Evolutionary conservation across 2,113 vertebrate species (phyloP).

Genomic region (western clawed frog (Xenopus tropicalis)): UCB_Xtro_10.0 CM004444.2:149709501-149710000

Average conservation of each 20-base stretch:
- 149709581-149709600: too few species aligned
- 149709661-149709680: too few species aligned
- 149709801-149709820: conserved; percentile 43
- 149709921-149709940: conserved; percentile 40
- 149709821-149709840: conserved; percentile 31
- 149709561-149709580: too few species aligned
- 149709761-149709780: not conserved
- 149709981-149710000: conserved; percentile 12
- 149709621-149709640: not conserved
- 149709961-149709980: conserved; percentile 48
- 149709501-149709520: too few species aligned
- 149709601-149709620: too few species aligned
- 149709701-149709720: too few species aligned
- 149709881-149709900: conserved; percentile 32
- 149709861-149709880: conserved; percentile 38
- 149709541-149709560: too few species aligned
- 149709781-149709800: conserved; percentile 33
- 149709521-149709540: too few species aligned
- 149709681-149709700: too few species aligned
- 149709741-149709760: not conserved
- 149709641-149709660: not conserved
- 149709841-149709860: conserved; percentile 36
- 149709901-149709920: conserved; percentile 35
- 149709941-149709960: conserved; percentile 55
- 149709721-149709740: too few species aligned